A percentile compares a stretch with the other conserved stretches of the same genome.
These are phyloP conservation scores for Enteromius viviparus DNA, from an alignment of 2,797 vertebrate species.

Conservation along the genomic window DNA sequence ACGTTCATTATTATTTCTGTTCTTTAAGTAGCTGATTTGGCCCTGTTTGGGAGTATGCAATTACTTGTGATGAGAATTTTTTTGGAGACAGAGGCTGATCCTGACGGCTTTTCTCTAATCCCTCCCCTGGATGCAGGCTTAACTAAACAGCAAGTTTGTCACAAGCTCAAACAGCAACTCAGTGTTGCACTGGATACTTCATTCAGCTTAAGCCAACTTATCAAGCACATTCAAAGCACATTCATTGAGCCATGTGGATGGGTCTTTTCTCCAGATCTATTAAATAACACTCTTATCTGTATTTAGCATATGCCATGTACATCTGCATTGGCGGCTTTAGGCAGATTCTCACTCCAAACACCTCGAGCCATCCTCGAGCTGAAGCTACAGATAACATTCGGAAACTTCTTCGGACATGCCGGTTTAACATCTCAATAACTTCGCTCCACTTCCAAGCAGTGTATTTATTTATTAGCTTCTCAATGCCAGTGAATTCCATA, in stretches of 20 bases:
- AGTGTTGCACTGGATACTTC: constrained; percentile 79
- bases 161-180: constrained; percentile 81
- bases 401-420: constrained; percentile 79
- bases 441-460: constrained; percentile 71
- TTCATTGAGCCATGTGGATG: constrained; percentile 80
- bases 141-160: constrained; percentile 81
- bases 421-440: constrained; percentile 79
- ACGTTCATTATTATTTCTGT: constrained; percentile 27
- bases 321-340: constrained; percentile 81
- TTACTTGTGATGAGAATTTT: constrained; percentile 79
- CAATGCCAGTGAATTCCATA: constrained; percentile 65
- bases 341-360: constrained; percentile 82
- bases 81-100: constrained; percentile 80
- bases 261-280: constrained; percentile 84
- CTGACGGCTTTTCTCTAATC: constrained; percentile 83
- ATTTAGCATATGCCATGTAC: constrained; percentile 84
- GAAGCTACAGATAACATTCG: constrained; percentile 82
- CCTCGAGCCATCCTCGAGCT: constrained; percentile 82
- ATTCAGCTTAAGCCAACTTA: constrained; percentile 86
- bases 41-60: constrained; percentile 59
- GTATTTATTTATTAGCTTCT: constrained; percentile 73
- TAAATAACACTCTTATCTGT: constrained; percentile 86
- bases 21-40: constrained; percentile 53
- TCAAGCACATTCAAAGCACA: constrained; percentile 85
- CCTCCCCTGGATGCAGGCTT: constrained; percentile 80